Base-by-base conservation (phyloP, 2,797 vertebrate species). In the Pelobates cultripes region DNA sequence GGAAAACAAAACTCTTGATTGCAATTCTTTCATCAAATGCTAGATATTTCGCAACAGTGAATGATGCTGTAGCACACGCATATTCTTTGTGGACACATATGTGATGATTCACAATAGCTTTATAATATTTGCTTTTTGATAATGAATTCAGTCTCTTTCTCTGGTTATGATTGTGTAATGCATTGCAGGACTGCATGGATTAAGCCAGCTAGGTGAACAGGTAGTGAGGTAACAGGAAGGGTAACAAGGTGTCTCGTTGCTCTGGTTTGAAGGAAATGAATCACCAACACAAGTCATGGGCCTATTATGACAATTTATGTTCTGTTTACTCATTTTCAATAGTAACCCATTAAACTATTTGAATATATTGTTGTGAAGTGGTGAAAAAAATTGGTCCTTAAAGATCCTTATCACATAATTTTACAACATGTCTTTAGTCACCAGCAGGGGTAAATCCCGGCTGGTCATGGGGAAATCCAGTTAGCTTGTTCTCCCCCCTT, bases 91-190 rank as follows among this genome's bases (percentile, higher is more conserved):
- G 28, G 47, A 51, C 47, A 47, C 45, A 47, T 10, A 47, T 28
- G 28, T 28, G 28, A 28, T 28, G 28, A 28, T 79, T 80, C 47
- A 61, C 63, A 63, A 53, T 17, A 12, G 0, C 79, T 7, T 41
- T 83, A 84, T 78, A 47, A 2, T 85, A 76, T 86, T 87, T 85
- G 61, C 47, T 71, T 51, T 85, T 76, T 47, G 79, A 85, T 86
- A 66, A 28, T 80, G 79, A 85, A 51, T 28, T 45, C 10, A 41
- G 17, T 87, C 81, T 81, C 77, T 79, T 84, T 83, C 76, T 3
- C 12, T 55, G 85, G 77, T 43, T 76, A 85, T 81, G 77, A 71
- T 75, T 77, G 55, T 81, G 73, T 44, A 55, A 55, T 51, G 68
- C 61, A 53, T 71, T 17, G 63, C 10, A 4, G 57, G 47, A 41